Evolutionary conservation across 2,888 invertebrate genomes (phyloP), one percentile per base, ranked within the genome.

Genomic region (Drosophila dives): DNA sequence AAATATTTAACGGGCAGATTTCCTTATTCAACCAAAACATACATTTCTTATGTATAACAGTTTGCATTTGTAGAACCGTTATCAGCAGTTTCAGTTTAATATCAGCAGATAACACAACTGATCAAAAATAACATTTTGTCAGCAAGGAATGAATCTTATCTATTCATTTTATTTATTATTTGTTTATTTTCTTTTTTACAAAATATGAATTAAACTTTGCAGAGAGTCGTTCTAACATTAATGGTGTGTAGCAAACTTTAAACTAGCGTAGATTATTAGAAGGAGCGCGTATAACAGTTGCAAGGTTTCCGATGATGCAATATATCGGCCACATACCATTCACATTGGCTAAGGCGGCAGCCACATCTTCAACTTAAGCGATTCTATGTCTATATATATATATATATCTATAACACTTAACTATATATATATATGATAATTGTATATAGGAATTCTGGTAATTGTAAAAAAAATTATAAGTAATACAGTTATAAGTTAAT

Each of bases 341-440:
- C 20, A 45, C 45, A 45, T 68, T 64, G 76, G 69, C 75, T 56
- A 78, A 74, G 75, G 34, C 60, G 75, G 79, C 74, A 78, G 79
- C 79, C 75, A 74, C 38, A 49, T 55, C 51, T 72, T 80, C 17
- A 50, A 64, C 71, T 66, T 71, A 56, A 56, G 32, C 40, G 62
- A 33, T 23, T 17, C 3, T 55, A 56, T 17, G 7, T 62, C 17
- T 54, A 51, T 60, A 49, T 49, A n/a, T 34, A 34, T 65, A 45
- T 58, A 50, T 26, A 29, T 34, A 56, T 34, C 40, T 48, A 74
- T 70, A 77, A 78, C 80, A 80, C 74, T 78, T 81, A 74, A 62
- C 64, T 74, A 58, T 49, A 40, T 5, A 50, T 5, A 50, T 50
- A 34, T 56, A 51, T 40, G n/a, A 8, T 29, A 40, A 36, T 62